A percentile compares a stretch with the other conserved stretches of the same genome.
These are phyloP conservation scores for rat (Rattus norvegicus) DNA, from an alignment of 2,113 vertebrate genomes.

Conservation along the genomic window GRCr8 NC_086019.1:64769501-64770000, in stretches of 20 bases:
- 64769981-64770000: too few relatives aligned
- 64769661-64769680: neutral
- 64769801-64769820: neutral
- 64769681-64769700: neutral
- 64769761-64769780: neutral
- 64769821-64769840: neutral
- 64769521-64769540: neutral
- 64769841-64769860: neutral
- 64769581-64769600: neutral
- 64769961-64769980: neutral
- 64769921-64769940: neutral
- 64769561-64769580: neutral
- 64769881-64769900: neutral
- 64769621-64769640: neutral
- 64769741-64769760: neutral
- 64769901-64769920: fast-evolving
- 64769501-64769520: neutral
- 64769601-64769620: neutral
- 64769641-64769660: neutral
- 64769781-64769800: neutral
- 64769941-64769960: fast-evolving
- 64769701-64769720: neutral
- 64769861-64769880: neutral
- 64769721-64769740: neutral
- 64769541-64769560: neutral